Evolutionary conservation across 1,140 invertebrate genomes (phyloP).

Genomic region (Bombus fervidus): DNA sequence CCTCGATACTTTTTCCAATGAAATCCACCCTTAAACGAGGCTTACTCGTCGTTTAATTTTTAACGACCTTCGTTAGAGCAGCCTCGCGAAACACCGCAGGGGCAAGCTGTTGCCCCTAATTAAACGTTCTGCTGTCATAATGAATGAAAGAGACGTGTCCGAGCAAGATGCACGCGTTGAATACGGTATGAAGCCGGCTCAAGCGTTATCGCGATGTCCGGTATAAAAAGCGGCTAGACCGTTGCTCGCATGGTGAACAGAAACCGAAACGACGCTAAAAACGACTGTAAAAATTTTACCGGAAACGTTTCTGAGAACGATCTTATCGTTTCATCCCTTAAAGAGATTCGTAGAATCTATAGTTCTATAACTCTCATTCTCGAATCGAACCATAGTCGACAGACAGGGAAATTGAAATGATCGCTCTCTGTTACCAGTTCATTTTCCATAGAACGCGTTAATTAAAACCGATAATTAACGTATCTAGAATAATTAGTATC

Average conservation of each 20-base stretch:
- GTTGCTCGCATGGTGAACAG: background rate
- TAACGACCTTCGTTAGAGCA: background rate
- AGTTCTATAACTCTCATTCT: too few species aligned
- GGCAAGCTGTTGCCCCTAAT: conserved; percentile 29
- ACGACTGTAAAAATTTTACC: background rate
- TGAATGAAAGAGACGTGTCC: conserved; percentile 45
- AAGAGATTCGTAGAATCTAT: too few species aligned
- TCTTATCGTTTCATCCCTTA: background rate
- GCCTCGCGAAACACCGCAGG: background rate
- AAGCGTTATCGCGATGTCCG: conserved; percentile 22
- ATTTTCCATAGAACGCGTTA: background rate
- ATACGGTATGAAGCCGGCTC: conserved; percentile 32
- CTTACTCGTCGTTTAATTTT: background rate
- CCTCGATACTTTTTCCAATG: background rate
- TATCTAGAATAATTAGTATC: conserved; percentile 13
- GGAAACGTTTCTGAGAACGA: background rate
- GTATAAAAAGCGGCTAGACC: conserved; percentile 31
- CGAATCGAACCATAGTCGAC: background rate
- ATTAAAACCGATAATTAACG: conserved; percentile 1
- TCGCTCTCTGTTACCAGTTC: background rate
- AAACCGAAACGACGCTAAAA: background rate
- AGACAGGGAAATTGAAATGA: background rate
- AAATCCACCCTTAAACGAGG: background rate
- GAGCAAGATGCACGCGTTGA: background rate
- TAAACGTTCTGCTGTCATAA: conserved; percentile 53